Evolutionary conservation across 1,140 invertebrate species (phyloP).

Genomic region (Lysiphlebus fabarum): DNA sequence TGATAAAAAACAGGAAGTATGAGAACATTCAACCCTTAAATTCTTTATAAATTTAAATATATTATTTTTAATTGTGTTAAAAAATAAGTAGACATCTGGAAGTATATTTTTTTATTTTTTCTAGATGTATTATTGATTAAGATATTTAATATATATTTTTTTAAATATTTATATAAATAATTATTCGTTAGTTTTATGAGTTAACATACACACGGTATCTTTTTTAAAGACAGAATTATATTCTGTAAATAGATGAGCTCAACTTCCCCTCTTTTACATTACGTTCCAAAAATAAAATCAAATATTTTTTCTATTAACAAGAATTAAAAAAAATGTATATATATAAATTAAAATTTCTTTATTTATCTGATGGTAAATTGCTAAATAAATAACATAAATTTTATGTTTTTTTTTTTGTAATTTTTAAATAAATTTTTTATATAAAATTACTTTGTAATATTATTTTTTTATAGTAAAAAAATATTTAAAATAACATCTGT

Average conservation of each 20-base stretch:
- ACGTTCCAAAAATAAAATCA: constrained; percentile 46
- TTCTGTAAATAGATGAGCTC: constrained; percentile 49
- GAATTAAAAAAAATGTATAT: no score
- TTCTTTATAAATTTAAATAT: constrained; percentile 41
- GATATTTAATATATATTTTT: background rate
- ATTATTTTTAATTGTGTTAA: no score
- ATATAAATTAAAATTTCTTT: no score
- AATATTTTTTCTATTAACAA: background rate
- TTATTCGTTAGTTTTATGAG: no score
- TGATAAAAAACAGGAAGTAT: constrained; percentile 46
- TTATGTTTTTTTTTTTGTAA: no score
- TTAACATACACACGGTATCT: constrained; percentile 21
- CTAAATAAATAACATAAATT: no score
- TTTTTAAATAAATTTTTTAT: no score
- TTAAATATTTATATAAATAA: constrained; percentile 7
- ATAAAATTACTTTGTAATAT: no score
- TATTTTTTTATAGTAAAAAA: no score
- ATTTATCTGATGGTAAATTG: no score
- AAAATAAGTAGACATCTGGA: no score
- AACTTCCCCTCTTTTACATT: constrained; percentile 34
- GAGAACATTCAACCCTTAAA: constrained; percentile 50
- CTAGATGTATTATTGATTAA: background rate
- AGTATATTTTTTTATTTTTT: constrained; percentile 21
- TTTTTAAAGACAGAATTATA: constrained; percentile 34
- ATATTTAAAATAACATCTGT: no score